Conservation (phyloP, 1,140 invertebrate species). For the Neuroterus valhalla region DNA sequence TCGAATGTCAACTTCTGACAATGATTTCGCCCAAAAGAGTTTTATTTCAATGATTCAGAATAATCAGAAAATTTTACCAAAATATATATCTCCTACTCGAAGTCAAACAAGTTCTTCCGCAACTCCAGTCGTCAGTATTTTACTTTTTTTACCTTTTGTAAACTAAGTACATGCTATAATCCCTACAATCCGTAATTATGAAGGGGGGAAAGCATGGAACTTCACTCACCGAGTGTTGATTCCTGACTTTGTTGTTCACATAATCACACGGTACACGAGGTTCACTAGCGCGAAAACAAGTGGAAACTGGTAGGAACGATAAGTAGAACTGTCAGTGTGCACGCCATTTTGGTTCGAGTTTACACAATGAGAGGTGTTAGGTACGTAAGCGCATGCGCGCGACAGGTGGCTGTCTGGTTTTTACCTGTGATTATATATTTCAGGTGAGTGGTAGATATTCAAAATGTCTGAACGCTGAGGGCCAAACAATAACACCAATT, state of each 20-base stretch:
- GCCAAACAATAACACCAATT: no score
- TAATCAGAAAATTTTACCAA: neutral
- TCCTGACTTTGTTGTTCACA: conserved; percentile 35
- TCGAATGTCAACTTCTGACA: neutral
- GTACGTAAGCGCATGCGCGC: conserved; percentile 50
- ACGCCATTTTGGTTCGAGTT: conserved; percentile 61
- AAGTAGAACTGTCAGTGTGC: conserved; percentile 38
- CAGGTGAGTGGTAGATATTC: no score
- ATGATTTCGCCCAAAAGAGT: neutral
- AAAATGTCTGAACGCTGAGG: no score
- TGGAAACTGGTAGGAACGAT: conserved; percentile 34
- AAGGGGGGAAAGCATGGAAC: neutral
- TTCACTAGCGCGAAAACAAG: conserved; percentile 37
- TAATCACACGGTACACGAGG: conserved; percentile 31
- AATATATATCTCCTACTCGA: neutral
- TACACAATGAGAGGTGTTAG: conserved; percentile 46
- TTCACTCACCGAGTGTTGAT: conserved; percentile 32
- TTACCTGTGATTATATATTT: no score
- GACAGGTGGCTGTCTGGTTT: conserved; percentile 55
- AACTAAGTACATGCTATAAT: no score
- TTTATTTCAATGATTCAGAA: neutral
- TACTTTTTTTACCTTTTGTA: neutral
- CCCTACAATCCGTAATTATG: neutral
- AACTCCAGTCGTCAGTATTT: neutral
- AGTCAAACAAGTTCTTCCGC: neutral